Evolutionary conservation across 2,797 vertebrate genomes (phyloP), one percentile per base, ranked within the genome.

Genomic region (Benthosema pterotum): DNA sequence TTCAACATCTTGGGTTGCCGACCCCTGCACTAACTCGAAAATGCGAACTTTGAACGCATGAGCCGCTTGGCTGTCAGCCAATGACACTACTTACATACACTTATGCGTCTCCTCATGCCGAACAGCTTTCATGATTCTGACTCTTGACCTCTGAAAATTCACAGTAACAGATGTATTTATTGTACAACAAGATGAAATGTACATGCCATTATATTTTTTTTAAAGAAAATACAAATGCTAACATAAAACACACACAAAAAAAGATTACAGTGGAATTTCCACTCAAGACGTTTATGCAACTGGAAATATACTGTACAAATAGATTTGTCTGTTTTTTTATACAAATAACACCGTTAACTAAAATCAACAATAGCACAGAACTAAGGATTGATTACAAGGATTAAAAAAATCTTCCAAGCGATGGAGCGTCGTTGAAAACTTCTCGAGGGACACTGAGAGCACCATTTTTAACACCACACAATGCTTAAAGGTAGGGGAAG

Each of bases 191-290:
- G 32, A 38, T 38, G 32, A 38, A 11, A 38, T 38, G 32, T 38
- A 38, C 32, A 38, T 38, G 32, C 32, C 9, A 38, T 38, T 38
- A 38, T 38, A 38, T 38, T 38, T 38, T 38, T 38, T 9, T 25
- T 28, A 11, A 50, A 2, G 53, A 9, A 56, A 12, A 48, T 4
- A 25, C 14, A 42, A 57, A 46, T 17, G 8, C 11, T 0, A 1
- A 38, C 19, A 9, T 61, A 50, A 72, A 57, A 11, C 60, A 47
- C 28, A 59, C 18, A 52, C 47, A 74, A 74, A 59, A 70, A 62
- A 73, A 77, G 57, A 80, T 71, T 47, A 59, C 54, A 84, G 67
- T 43, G 79, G 52, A 82, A 80, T 52, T 73, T 61, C 42, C 43
- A 62, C 32, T 69, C 38, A 45, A 45, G 65, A 19, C 7, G 14